Conservation (phyloP, 2,113 vertebrate genomes). For the Aegithalos caudatus region DNA sequence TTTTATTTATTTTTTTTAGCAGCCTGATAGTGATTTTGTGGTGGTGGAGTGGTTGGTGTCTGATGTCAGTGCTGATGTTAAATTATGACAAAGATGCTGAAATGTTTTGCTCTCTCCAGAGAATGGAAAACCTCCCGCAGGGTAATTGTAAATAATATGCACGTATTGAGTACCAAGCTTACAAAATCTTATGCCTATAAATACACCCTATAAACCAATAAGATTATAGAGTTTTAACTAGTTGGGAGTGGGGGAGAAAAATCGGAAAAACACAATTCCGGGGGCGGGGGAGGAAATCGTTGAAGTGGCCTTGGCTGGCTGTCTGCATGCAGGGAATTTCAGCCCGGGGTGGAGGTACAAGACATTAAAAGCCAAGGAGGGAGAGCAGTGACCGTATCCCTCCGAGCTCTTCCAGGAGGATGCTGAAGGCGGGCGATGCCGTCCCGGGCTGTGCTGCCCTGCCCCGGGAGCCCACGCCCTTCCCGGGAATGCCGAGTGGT, state of each 20-base stretch:
- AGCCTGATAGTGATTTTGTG: not conserved
- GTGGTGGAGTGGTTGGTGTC: not conserved
- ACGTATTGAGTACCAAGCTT: not conserved
- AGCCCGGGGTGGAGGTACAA: not conserved
- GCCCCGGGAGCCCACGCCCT: not conserved
- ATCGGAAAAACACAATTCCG: not conserved
- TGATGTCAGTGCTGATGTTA: not conserved
- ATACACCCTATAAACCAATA: not conserved
- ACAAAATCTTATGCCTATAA: not conserved
- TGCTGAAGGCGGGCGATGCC: too few species aligned
- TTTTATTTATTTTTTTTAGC: not conserved
- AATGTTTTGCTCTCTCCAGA: not conserved
- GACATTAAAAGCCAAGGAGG: not conserved
- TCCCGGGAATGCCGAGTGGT: not conserved
- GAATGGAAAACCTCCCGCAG: not conserved
- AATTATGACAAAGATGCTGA: not conserved
- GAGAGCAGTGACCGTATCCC: not conserved
- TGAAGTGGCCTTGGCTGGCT: not conserved
- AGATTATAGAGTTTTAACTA: not conserved
- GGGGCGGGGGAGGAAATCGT: not conserved
- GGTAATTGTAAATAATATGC: not conserved
- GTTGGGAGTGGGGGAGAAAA: fast-evolving
- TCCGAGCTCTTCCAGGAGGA: not conserved
- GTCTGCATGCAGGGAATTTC: not conserved
- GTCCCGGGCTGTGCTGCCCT: not conserved